phyloP scores from a whole-genome alignment of 2,113 vertebrate genomes.

The Agelaius phoeniceus region DNA sequence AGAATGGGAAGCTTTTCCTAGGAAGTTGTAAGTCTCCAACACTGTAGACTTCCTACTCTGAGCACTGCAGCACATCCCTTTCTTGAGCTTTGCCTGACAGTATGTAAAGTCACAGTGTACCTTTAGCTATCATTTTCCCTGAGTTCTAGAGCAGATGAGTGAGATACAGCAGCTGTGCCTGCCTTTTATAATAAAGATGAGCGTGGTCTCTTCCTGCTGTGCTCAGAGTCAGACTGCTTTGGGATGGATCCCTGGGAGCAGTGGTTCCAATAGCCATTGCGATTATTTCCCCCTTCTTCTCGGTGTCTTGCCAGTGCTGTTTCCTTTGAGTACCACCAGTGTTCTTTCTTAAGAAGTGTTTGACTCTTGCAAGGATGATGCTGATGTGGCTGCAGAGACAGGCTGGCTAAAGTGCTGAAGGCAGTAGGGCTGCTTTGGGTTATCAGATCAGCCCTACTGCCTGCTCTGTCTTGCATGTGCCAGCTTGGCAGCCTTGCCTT shows the following conservation, averaged over 20 bases:
- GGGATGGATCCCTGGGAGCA: background rate
- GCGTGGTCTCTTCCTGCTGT: background rate
- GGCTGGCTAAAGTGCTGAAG: background rate
- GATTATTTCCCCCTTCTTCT: background rate
- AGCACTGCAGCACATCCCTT: background rate
- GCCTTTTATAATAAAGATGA: background rate
- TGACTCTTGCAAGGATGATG: background rate
- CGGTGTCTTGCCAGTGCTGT: background rate
- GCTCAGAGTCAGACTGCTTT: background rate
- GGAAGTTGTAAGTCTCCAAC: fast-evolving
- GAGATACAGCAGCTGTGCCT: background rate
- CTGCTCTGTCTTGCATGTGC: fast-evolving
- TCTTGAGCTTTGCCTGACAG: background rate
- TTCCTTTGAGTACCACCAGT: background rate
- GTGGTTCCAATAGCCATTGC: background rate
- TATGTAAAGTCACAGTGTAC: background rate
- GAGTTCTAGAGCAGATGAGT: background rate
- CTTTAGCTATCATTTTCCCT: background rate
- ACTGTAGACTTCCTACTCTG: background rate
- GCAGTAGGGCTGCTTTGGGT: background rate
- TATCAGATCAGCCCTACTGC: background rate
- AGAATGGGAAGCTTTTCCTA: background rate
- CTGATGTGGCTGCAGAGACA: background rate
- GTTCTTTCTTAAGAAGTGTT: background rate
- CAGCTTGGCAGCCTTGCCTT: background rate